Percentiles rank a stretch among this genome's conserved stretches.
Evolutionary conservation across 2,888 invertebrate species (phyloP).

Genomic region (Brenthis hecate): DNA sequence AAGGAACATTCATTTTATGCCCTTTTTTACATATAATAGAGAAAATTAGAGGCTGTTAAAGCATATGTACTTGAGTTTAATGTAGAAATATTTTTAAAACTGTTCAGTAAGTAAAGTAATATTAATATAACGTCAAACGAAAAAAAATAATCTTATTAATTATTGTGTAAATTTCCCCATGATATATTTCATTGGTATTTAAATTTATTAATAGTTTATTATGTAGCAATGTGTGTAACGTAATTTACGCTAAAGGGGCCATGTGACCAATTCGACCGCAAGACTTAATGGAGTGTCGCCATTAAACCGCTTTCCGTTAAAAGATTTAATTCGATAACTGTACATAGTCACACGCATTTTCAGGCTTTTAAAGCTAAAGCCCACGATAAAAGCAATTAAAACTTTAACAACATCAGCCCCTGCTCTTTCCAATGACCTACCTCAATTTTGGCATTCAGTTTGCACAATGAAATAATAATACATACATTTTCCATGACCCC

Average conservation of each 20-base stretch:
- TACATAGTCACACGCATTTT: conserved; percentile 63
- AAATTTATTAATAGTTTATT: conserved; percentile 22
- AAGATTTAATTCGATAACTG: conserved; percentile 68
- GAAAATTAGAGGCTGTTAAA: neutral
- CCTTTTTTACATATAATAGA: neutral
- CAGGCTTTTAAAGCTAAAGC: conserved; percentile 65
- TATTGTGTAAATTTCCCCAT: no score
- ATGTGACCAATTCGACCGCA: conserved; percentile 41
- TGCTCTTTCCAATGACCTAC: conserved; percentile 60
- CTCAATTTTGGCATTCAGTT: conserved; percentile 54
- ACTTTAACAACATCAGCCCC: conserved; percentile 71
- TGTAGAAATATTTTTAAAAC: neutral
- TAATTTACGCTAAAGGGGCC: conserved; percentile 37
- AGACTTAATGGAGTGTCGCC: conserved; percentile 45
- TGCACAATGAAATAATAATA: conserved; percentile 48
- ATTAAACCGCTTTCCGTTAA: conserved; percentile 48
- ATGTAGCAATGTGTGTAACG: conserved; percentile 21
- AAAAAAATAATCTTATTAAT: no score
- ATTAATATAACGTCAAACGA: no score
- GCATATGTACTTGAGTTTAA: neutral
- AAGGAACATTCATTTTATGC: neutral
- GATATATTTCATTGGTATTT: neutral
- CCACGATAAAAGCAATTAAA: conserved; percentile 78
- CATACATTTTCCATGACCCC: conserved; percentile 28
- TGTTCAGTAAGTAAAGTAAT: no score